Evolutionary conservation across 2,113 vertebrate species (phyloP).

Genomic region (Podilymbus podiceps): DNA sequence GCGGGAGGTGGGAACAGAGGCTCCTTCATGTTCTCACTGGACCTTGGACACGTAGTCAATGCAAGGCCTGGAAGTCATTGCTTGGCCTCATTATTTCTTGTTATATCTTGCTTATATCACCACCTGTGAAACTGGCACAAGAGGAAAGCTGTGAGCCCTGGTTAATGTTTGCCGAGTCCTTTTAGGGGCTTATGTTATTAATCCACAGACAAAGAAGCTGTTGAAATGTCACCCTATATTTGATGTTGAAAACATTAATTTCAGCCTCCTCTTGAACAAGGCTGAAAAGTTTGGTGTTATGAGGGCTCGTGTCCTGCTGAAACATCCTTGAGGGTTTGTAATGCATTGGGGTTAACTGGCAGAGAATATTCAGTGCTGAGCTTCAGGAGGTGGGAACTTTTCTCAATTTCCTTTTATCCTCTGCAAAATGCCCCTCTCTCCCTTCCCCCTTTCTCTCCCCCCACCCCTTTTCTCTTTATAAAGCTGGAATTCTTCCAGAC

Average conservation of each 20-base stretch:
- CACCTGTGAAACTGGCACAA: background rate
- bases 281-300: background rate
- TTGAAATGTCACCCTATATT: background rate
- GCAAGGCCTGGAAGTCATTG: rapidly evolving
- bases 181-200: background rate
- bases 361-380: slow-evolving; percentile 26
- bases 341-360: slow-evolving; percentile 13
- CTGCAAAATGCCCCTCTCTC: slow-evolving; percentile 64
- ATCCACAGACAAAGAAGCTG: background rate
- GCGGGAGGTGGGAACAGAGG: background rate
- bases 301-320: background rate
- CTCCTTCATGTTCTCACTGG: rapidly evolving
- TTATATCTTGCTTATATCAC: background rate
- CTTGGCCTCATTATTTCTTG: background rate
- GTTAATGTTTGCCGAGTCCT: background rate
- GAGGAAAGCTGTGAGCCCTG: background rate
- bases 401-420: slow-evolving; percentile 60
- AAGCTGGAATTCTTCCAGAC: slow-evolving; percentile 85
- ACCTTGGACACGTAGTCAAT: background rate
- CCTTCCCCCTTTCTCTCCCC: slow-evolving; percentile 51
- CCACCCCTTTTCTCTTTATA: slow-evolving; percentile 60
- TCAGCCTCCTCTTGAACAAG: background rate
- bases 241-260: background rate
- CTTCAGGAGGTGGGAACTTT: slow-evolving; percentile 68
- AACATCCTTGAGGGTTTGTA: background rate